Evolutionary conservation across 2,113 vertebrate species (phyloP).

Genomic region (Coturnix japonica): DNA sequence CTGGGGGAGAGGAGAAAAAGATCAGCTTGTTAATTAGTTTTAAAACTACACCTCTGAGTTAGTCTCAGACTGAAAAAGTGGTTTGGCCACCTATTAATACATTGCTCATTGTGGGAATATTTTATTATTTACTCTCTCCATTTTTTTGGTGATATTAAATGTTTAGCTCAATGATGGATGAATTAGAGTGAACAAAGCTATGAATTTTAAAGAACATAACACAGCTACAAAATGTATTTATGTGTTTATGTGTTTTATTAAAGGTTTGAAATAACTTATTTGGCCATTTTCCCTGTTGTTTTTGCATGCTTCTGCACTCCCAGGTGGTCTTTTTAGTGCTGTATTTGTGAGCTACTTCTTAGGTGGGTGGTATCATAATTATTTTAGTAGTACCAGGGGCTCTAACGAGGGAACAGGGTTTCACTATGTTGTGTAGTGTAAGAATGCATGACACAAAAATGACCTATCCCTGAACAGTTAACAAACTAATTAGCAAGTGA

Average conservation of each 20-base stretch:
- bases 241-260: not conserved
- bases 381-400: not conserved
- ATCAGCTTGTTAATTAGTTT: slow-evolving; percentile 14
- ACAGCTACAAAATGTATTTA: not conserved
- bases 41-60: not conserved
- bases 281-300: not conserved
- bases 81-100: not conserved
- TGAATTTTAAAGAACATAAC: not conserved
- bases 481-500: not conserved
- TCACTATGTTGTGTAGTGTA: not conserved
- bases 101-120: not conserved
- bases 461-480: not conserved
- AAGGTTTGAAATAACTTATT: not conserved
- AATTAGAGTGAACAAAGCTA: not conserved
- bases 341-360: not conserved
- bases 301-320: not conserved
- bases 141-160: not conserved
- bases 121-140: not conserved
- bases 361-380: slow-evolving; percentile 24
- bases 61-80: not conserved
- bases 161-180: not conserved
- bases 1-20: not conserved
- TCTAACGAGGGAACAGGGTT: not conserved
- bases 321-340: slow-evolving; percentile 20
- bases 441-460: not conserved